These are phyloP conservation scores for Drosophila tripunctata DNA, from an alignment of 2,888 invertebrate species.

Conservation along the genomic window DNA sequence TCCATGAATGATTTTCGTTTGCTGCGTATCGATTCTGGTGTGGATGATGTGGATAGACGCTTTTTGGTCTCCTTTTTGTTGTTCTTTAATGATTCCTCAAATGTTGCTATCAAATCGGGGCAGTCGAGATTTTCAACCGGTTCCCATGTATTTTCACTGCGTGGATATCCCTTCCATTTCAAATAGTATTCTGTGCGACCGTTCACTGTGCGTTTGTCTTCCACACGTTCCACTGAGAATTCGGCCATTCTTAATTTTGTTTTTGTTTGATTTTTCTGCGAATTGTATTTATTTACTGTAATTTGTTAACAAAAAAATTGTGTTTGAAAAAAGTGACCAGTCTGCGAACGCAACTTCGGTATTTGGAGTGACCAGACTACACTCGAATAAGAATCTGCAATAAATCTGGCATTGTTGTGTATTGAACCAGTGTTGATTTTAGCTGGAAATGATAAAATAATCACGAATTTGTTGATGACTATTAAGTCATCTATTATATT, in stretches of 20 bases:
- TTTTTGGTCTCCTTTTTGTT: constrained; percentile 85
- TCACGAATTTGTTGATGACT: no score
- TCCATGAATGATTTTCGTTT: constrained; percentile 85
- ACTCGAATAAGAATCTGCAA: background rate
- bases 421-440: no score
- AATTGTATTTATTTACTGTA: constrained; percentile 51
- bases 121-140: constrained; percentile 97
- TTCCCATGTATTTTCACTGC: constrained; percentile 98
- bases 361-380: constrained; percentile 39
- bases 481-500: no score
- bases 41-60: constrained; percentile 78
- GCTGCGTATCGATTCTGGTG: constrained; percentile 83
- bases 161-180: constrained; percentile 93
- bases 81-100: constrained; percentile 91
- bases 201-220: constrained; percentile 92
- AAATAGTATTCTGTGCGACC: constrained; percentile 89
- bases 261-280: no score
- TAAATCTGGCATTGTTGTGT: no score
- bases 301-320: constrained; percentile 40
- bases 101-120: constrained; percentile 93
- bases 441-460: no score
- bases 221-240: constrained; percentile 95
- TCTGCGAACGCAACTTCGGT: constrained; percentile 27
- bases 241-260: constrained; percentile 88
- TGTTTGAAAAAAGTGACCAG: constrained; percentile 56